Conservation (phyloP, 2,888 invertebrate species). For the Drosophila birchii region DNA sequence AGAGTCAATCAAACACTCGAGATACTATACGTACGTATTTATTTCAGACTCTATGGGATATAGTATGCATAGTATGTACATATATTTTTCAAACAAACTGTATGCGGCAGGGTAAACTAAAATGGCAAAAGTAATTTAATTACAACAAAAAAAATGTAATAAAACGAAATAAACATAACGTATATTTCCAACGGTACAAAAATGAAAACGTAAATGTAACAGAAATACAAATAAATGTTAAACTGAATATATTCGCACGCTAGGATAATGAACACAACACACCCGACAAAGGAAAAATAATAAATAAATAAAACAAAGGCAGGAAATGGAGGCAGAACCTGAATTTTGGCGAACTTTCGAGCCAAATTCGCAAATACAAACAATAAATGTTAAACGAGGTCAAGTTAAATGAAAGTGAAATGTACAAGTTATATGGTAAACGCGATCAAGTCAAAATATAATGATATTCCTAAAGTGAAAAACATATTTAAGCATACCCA, state of each 20-base stretch:
- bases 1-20: slow-evolving; percentile 36
- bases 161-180: slow-evolving; percentile 42
- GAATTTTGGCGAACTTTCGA: slow-evolving; percentile 30
- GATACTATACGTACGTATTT: slow-evolving; percentile 36
- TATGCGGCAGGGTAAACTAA: slow-evolving; percentile 53
- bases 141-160: slow-evolving; percentile 42
- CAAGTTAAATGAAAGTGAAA: slow-evolving; percentile 52
- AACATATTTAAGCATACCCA: slow-evolving; percentile 47
- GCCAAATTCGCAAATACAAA: slow-evolving; percentile 33
- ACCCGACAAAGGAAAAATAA: background rate
- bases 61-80: slow-evolving; percentile 45
- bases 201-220: slow-evolving; percentile 51
- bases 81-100: slow-evolving; percentile 58
- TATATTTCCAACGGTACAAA: slow-evolving; percentile 56
- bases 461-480: slow-evolving; percentile 63
- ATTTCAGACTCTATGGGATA: slow-evolving; percentile 47
- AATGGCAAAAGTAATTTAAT: slow-evolving; percentile 64
- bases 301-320: background rate
- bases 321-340: slow-evolving; percentile 18
- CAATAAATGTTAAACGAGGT: slow-evolving; percentile 46
- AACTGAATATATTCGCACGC: slow-evolving; percentile 57
- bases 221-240: slow-evolving; percentile 57
- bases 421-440: slow-evolving; percentile 57
- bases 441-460: slow-evolving; percentile 53
- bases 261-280: slow-evolving; percentile 37